Evolutionary conservation across 2,888 invertebrate genomes (phyloP).

Genomic region (Sesia bembeciformis): DNA sequence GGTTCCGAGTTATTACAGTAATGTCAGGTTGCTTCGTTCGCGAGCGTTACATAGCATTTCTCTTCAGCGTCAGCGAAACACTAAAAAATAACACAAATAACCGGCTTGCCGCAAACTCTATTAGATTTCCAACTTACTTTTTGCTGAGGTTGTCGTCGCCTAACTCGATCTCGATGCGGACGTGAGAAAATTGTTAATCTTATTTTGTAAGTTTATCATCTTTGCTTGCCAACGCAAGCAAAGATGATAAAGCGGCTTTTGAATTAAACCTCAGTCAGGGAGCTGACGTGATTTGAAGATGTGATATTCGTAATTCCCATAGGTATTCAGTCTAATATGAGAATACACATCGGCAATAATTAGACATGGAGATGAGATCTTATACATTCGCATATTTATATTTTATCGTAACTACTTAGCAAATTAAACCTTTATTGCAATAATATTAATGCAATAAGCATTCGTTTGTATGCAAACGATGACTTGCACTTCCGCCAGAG

Average conservation of each 20-base stretch:
- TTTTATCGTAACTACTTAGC: no score
- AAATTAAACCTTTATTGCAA: no score
- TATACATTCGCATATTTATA: slow-evolving; percentile 20
- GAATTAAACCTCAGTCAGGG: slow-evolving; percentile 6
- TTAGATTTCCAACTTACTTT: slow-evolving; percentile 69
- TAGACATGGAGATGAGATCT: no score
- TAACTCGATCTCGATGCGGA: slow-evolving; percentile 64
- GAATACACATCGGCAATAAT: no score
- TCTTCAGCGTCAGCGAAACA: slow-evolving; percentile 45
- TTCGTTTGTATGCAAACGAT: slow-evolving; percentile 10
- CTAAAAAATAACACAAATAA: slow-evolving; percentile 66
- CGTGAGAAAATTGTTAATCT: slow-evolving; percentile 65
- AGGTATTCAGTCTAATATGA: no score
- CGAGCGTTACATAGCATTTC: slow-evolving; percentile 64
- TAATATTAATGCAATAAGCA: no score
- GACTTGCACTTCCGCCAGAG: slow-evolving; percentile 16
- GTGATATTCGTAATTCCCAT: no score
- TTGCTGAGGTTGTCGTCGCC: slow-evolving; percentile 63
- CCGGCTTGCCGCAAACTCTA: slow-evolving; percentile 68
- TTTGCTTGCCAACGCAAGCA: no score
- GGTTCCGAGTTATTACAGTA: slow-evolving; percentile 65
- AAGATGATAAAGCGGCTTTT: slow-evolving; percentile 36
- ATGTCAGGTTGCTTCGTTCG: slow-evolving; percentile 64
- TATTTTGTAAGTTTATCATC: slow-evolving; percentile 46
- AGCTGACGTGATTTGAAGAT: no score